Percentiles rank a stretch among this genome's conserved stretches.
phyloP scores from a whole-genome alignment of 2,888 invertebrate species.

The Protophormia terraenovae region DNA sequence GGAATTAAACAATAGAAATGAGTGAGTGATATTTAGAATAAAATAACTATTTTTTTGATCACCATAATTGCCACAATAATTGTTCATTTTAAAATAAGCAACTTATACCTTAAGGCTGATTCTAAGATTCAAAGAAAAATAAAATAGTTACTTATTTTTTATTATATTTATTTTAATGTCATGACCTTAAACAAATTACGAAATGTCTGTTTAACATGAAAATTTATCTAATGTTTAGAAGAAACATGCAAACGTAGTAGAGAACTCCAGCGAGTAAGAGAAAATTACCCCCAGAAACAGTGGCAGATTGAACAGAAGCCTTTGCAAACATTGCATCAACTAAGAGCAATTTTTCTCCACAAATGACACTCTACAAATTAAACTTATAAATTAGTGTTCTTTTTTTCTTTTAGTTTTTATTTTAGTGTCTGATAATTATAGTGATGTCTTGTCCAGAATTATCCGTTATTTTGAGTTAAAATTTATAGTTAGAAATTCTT shows the following conservation, averaged over 20 bases:
- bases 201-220: constrained; percentile 61
- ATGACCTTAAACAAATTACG: constrained; percentile 56
- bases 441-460: constrained; percentile 41
- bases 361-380: constrained; percentile 60
- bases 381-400: constrained; percentile 45
- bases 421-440: constrained; percentile 46
- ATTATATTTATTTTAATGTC: constrained; percentile 19
- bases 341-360: constrained; percentile 38
- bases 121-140: background rate
- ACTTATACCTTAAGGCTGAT: background rate
- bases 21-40: constrained; percentile 43
- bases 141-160: background rate
- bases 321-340: constrained; percentile 65
- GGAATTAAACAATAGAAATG: constrained; percentile 41
- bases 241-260: constrained; percentile 60
- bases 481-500: background rate
- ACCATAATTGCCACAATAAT: constrained; percentile 46
- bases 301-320: constrained; percentile 67
- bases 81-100: constrained; percentile 16
- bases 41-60: background rate
- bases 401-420: background rate
- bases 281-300: constrained; percentile 49
- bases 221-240: constrained; percentile 36
- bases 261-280: background rate
- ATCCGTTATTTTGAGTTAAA: constrained; percentile 1